phyloP scores from a whole-genome alignment of 2,113 vertebrate genomes.

The Dicerorhinus sumatrensis region DNA sequence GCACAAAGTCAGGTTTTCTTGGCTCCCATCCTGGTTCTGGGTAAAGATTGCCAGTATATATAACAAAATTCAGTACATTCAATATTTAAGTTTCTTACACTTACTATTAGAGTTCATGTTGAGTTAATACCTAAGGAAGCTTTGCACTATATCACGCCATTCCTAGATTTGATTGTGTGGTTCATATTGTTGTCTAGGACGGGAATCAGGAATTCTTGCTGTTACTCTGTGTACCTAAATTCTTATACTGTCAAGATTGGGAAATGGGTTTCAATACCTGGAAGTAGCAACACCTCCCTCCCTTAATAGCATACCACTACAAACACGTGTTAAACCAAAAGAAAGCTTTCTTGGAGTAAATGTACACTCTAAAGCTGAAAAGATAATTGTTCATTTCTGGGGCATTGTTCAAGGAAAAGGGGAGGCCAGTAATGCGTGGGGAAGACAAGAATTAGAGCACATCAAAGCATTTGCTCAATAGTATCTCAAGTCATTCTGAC shows the following conservation, averaged over 20 bases:
- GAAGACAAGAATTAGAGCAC: background rate
- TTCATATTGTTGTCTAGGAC: background rate
- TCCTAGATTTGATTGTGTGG: background rate
- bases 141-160: background rate
- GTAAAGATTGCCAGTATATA: background rate
- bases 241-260: background rate
- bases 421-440: accelerated
- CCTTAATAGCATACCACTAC: background rate
- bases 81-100: background rate
- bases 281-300: background rate
- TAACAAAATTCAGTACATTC: background rate
- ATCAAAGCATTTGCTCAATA: background rate
- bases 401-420: background rate
- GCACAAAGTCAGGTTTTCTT: background rate
- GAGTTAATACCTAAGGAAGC: background rate
- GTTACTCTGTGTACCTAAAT: background rate
- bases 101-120: background rate
- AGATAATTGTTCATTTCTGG: background rate
- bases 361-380: background rate
- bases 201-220: background rate
- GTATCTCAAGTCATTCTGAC: background rate
- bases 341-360: background rate
- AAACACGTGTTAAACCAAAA: background rate
- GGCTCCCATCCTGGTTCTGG: background rate
- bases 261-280: background rate